phyloP scores from a whole-genome alignment of 2,888 invertebrate species.

The Chymomyza procnemis region DNA sequence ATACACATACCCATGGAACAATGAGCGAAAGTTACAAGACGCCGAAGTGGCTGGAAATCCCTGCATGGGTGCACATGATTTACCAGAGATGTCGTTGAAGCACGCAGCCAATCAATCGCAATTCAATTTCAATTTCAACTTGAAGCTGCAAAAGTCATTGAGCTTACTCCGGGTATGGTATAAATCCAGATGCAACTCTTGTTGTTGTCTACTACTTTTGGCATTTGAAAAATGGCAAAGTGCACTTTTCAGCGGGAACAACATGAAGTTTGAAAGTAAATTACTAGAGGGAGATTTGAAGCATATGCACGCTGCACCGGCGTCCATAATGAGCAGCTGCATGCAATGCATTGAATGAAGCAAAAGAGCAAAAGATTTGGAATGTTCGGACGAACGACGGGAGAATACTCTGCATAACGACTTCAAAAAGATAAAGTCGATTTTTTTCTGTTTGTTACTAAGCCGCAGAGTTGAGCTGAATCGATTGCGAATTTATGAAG shows the following conservation, averaged over 20 bases:
- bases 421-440: too few species aligned
- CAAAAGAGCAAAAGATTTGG: too few species aligned
- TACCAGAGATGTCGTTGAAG: slow-evolving; percentile 69
- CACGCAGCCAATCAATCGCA: slow-evolving; percentile 75
- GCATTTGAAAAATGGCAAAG: slow-evolving; percentile 39
- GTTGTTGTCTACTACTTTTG: background rate
- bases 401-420: too few species aligned
- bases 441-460: too few species aligned
- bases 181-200: slow-evolving; percentile 15
- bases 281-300: slow-evolving; percentile 67
- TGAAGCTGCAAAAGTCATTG: slow-evolving; percentile 60
- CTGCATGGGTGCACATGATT: slow-evolving; percentile 56
- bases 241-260: slow-evolving; percentile 53
- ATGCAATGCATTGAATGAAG: background rate
- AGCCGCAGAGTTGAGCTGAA: too few species aligned
- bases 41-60: slow-evolving; percentile 23
- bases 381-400: too few species aligned
- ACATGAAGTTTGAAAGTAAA: slow-evolving; percentile 57
- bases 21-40: slow-evolving; percentile 65
- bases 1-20: slow-evolving; percentile 33
- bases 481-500: too few species aligned
- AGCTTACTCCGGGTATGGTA: background rate
- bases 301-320: slow-evolving; percentile 8
- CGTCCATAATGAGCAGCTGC: slow-evolving; percentile 18
- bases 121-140: slow-evolving; percentile 74